These are phyloP conservation scores for Tychaedon coryphoeus DNA, from an alignment of 2,113 vertebrate genomes.

Conservation along the genomic window DNA sequence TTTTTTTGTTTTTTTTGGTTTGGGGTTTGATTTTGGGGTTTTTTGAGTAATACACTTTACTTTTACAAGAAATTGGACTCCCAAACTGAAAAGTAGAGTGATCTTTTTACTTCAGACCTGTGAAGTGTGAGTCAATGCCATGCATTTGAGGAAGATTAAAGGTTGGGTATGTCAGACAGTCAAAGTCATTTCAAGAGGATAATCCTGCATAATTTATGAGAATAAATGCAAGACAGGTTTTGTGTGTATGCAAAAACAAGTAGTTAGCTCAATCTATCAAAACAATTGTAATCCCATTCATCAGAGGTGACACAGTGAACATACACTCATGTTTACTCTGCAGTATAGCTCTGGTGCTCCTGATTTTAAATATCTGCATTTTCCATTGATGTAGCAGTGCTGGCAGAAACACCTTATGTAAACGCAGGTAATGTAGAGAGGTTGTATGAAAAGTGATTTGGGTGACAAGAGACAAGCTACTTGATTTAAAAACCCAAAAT, in stretches of 20 bases:
- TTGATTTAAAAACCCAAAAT: not conserved
- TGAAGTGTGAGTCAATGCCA: not conserved
- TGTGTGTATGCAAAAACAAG: conserved; percentile 9
- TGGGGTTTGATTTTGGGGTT: rapidly evolving
- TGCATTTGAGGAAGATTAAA: not conserved
- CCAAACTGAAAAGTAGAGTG: not conserved
- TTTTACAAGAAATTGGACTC: not conserved
- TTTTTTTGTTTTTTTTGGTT: not conserved
- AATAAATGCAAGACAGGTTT: not conserved
- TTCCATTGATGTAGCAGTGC: not conserved
- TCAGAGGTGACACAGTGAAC: not conserved
- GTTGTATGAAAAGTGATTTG: not conserved
- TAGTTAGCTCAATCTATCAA: conserved; percentile 2
- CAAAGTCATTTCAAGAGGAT: not conserved
- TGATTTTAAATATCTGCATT: not conserved
- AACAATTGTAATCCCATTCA: conserved; percentile 19
- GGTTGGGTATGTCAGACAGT: not conserved
- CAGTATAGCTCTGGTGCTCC: not conserved
- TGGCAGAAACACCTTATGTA: not conserved
- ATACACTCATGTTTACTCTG: not conserved
- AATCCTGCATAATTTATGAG: conserved; percentile 25
- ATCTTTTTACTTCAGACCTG: not conserved
- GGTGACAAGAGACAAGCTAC: not conserved
- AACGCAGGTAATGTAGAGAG: not conserved
- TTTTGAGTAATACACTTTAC: not conserved